These are phyloP conservation scores for Rhinopithecus roxellana DNA, from an alignment of 2,113 vertebrate genomes.

Conservation along the genomic window DNA sequence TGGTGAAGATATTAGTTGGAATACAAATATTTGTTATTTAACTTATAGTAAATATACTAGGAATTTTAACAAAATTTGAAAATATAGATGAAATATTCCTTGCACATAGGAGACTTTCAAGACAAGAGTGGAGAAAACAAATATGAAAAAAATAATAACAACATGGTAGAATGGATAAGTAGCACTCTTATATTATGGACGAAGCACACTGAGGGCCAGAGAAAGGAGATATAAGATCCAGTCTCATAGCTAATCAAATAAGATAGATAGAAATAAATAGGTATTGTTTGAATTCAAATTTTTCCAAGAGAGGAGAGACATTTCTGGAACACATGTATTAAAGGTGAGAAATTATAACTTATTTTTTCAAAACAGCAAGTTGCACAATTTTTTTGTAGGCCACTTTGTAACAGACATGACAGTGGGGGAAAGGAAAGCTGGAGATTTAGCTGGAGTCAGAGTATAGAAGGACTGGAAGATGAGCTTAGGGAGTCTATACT, in stretches of 20 bases:
- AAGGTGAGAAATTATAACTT: conserved; percentile 18
- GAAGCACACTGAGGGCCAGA: not conserved
- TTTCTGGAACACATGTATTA: not conserved
- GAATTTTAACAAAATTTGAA: not conserved
- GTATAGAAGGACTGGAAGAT: not conserved
- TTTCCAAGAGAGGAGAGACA: not conserved
- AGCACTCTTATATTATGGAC: not conserved
- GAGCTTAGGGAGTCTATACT: not conserved
- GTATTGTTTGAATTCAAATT: not conserved
- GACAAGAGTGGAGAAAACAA: not conserved
- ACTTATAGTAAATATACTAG: not conserved
- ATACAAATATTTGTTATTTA: conserved; percentile 11
- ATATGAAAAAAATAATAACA: not conserved
- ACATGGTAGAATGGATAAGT: not conserved
- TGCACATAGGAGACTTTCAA: not conserved
- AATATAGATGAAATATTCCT: not conserved
- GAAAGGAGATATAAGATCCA: not conserved
- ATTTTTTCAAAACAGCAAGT: not conserved
- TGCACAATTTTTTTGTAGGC: not conserved
- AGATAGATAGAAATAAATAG: not conserved
- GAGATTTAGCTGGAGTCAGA: not conserved
- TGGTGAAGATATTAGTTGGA: not conserved
- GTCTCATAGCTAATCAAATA: not conserved
- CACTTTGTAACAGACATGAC: not conserved
- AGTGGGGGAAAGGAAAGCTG: not conserved